Percentiles rank a stretch among this genome's conserved stretches.
Evolutionary conservation across 2,113 vertebrate genomes (phyloP).

Genomic region (Chaenogobius annularis): DNA sequence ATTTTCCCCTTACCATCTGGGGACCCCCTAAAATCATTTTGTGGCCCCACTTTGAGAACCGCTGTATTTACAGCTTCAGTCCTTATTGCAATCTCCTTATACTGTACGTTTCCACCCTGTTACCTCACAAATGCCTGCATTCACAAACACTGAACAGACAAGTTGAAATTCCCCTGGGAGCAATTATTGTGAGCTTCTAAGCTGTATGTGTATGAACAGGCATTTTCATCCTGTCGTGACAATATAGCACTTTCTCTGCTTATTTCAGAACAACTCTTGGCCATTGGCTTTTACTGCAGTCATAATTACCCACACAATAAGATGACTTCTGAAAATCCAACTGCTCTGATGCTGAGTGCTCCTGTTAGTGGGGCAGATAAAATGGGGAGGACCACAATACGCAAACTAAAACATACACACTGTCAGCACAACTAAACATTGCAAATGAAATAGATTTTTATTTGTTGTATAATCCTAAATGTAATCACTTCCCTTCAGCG

Average conservation of each 20-base stretch:
- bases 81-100: too few species aligned
- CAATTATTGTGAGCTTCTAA: slow-evolving; percentile 56
- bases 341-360: slow-evolving; percentile 6
- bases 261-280: slow-evolving; percentile 52
- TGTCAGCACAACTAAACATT: too few species aligned
- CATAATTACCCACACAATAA: slow-evolving; percentile 62
- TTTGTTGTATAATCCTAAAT: background rate
- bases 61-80: too few species aligned
- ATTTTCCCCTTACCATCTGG: too few species aligned
- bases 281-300: slow-evolving; percentile 42
- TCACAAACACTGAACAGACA: background rate
- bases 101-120: too few species aligned
- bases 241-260: slow-evolving; percentile 45
- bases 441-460: too few species aligned
- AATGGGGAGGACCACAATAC: background rate
- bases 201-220: slow-evolving; percentile 35
- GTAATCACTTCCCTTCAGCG: background rate
- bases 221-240: slow-evolving; percentile 64
- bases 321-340: slow-evolving; percentile 44
- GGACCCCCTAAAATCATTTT: too few species aligned
- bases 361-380: slow-evolving; percentile 17
- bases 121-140: too few species aligned
- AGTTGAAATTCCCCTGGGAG: slow-evolving; percentile 47
- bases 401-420: background rate
- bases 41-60: too few species aligned